Conservation (phyloP, 2,888 invertebrate genomes). For the Microplitis deprimator region DNA sequence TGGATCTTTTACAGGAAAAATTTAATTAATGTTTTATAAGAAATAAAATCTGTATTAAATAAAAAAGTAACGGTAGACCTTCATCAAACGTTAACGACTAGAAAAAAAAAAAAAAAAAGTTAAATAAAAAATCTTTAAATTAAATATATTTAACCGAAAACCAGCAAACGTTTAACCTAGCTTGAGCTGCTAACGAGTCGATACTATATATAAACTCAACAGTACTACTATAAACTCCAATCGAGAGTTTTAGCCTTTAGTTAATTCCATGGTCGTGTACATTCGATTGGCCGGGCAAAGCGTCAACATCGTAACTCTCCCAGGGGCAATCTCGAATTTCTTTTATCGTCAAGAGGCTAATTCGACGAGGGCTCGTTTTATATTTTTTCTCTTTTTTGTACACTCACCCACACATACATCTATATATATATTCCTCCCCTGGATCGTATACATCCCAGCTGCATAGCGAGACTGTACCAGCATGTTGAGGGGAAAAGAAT, state of each 20-base stretch:
- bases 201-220: background rate
- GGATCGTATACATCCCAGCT: background rate
- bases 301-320: conserved; percentile 16
- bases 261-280: conserved; percentile 9
- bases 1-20: background rate
- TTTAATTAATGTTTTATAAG: background rate
- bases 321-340: conserved; percentile 20
- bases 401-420: background rate
- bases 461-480: background rate
- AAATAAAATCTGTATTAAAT: background rate
- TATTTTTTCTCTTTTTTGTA: background rate
- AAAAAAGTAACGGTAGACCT: background rate
- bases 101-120: background rate
- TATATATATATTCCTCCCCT: background rate
- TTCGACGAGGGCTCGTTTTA: conserved; percentile 15
- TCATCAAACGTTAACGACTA: background rate
- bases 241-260: conserved; percentile 14
- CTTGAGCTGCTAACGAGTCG: background rate
- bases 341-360: conserved; percentile 33
- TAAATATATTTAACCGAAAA: background rate
- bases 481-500: conserved; percentile 26
- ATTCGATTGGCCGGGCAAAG: conserved; percentile 19
- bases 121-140: background rate
- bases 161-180: background rate
- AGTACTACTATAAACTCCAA: background rate